Conservation (phyloP, 2,797 vertebrate genomes). For the Lacerta agilis region DNA sequence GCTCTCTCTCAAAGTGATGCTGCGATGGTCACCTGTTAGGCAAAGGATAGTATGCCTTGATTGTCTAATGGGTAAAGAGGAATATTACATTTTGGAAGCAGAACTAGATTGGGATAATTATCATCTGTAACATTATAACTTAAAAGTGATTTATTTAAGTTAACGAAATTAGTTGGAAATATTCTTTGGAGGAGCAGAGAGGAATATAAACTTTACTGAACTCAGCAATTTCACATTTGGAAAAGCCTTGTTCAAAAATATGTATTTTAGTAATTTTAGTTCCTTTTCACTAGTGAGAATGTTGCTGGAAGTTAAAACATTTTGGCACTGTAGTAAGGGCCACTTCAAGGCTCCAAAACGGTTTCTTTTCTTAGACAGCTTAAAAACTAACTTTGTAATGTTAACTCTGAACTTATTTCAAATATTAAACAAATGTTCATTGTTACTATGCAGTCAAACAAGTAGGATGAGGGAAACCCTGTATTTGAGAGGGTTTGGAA, state of each 20-base stretch:
- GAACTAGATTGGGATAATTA: neutral
- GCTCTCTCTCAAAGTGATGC: neutral
- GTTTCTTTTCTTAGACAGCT: constrained; percentile 8
- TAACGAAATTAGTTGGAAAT: constrained; percentile 67
- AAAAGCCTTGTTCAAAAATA: constrained; percentile 59
- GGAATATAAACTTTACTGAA: constrained; percentile 65
- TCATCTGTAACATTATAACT: constrained; percentile 18
- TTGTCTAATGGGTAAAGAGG: neutral
- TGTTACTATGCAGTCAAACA: neutral
- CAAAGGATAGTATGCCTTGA: neutral
- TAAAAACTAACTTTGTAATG: constrained; percentile 27
- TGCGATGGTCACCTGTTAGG: neutral
- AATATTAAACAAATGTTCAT: constrained; percentile 11
- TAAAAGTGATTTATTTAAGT: constrained; percentile 37
- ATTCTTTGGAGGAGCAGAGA: constrained; percentile 69
- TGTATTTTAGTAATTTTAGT: constrained; percentile 24
- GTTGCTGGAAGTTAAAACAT: constrained; percentile 39
- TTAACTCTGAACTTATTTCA: constrained; percentile 41
- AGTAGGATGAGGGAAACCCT: neutral
- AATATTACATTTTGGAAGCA: neutral
- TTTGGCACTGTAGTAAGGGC: constrained; percentile 56
- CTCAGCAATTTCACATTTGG: constrained; percentile 6
- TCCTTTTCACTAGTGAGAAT: constrained; percentile 52
- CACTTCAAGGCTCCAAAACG: constrained; percentile 29
- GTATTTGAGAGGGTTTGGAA: neutral